These are phyloP conservation scores for Synanthedon myopaeformis DNA, from an alignment of 2,888 invertebrate species.

Conservation along the genomic window DNA sequence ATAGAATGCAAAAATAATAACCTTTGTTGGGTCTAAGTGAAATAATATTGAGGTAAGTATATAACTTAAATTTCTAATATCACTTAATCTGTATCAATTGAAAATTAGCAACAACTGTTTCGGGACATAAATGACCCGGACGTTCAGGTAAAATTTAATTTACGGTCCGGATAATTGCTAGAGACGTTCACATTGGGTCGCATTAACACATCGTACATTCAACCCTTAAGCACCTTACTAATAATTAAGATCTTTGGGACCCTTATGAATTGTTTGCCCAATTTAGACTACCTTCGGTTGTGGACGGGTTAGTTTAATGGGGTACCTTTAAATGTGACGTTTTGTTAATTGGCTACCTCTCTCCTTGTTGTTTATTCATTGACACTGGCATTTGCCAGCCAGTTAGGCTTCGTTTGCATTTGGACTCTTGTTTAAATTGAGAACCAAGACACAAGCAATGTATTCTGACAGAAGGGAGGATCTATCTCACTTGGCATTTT, in stretches of 20 bases:
- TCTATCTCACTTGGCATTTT: no score
- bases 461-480: no score
- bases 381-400: slow-evolving; percentile 2
- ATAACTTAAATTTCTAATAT: background rate
- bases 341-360: slow-evolving; percentile 10
- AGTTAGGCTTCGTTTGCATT: no score
- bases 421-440: background rate
- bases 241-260: slow-evolving; percentile 58
- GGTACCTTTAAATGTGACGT: slow-evolving; percentile 36
- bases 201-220: slow-evolving; percentile 66
- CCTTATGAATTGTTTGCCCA: slow-evolving; percentile 28
- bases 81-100: background rate
- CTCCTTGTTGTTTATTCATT: slow-evolving; percentile 4
- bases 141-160: slow-evolving; percentile 64
- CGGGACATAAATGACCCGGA: slow-evolving; percentile 24
- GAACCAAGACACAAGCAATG: no score
- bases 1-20: no score
- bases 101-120: slow-evolving; percentile 7
- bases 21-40: no score
- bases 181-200: slow-evolving; percentile 43
- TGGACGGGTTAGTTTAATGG: slow-evolving; percentile 23
- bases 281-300: slow-evolving; percentile 27
- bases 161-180: slow-evolving; percentile 49
- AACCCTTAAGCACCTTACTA: slow-evolving; percentile 63
- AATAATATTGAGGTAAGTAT: no score